phyloP scores from a whole-genome alignment of 2,113 vertebrate genomes.

The Platanista minor region DNA sequence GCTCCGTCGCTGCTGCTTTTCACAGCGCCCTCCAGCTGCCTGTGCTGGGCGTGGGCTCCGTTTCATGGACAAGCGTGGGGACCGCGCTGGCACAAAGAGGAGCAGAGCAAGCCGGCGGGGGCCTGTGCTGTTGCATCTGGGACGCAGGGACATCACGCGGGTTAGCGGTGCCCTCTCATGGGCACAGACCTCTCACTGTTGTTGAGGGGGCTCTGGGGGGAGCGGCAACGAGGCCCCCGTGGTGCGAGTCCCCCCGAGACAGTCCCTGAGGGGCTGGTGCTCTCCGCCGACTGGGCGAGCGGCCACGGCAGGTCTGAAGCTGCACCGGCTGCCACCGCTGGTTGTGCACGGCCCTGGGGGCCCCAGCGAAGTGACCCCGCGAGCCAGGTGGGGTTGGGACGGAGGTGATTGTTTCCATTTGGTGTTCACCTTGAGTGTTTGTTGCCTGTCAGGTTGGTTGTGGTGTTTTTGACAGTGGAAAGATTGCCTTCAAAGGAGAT shows the following conservation, averaged over 20 bases:
- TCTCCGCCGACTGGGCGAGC: background rate
- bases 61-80: background rate
- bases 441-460: background rate
- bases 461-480: background rate
- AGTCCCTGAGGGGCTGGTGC: background rate
- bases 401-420: background rate
- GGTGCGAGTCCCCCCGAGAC: accelerated
- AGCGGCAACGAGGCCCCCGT: background rate
- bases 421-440: background rate
- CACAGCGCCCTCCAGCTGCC: background rate
- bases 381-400: background rate
- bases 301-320: background rate
- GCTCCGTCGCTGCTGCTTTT: too few species aligned
- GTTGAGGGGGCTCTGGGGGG: too few species aligned
- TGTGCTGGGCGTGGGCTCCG: accelerated
- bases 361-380: background rate
- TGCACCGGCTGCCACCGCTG: background rate
- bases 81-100: background rate
- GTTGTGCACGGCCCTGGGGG: background rate
- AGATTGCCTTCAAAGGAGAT: background rate
- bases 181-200: background rate
- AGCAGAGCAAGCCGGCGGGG: accelerated
- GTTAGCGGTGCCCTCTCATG: background rate
- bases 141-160: background rate
- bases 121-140: background rate